phyloP scores from a whole-genome alignment of 1,140 invertebrate genomes.

The Caenorhabditis inopinata region DNA sequence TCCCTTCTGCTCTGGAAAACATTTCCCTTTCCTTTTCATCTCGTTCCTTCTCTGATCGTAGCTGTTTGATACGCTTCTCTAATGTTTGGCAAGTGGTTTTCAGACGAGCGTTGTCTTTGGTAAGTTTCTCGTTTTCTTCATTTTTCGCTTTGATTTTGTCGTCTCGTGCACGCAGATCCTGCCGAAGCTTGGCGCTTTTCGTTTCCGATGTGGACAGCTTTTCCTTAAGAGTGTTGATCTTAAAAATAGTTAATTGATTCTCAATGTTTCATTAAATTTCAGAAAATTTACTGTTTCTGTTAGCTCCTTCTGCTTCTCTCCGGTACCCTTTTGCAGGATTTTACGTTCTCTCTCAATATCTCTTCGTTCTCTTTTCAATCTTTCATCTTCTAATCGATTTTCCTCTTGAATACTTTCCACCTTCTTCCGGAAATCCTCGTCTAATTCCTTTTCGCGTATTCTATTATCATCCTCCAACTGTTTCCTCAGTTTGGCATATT shows the following conservation, averaged over 20 bases:
- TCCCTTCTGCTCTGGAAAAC: background rate
- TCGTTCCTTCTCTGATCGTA: background rate
- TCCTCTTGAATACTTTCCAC: background rate
- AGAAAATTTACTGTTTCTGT: background rate
- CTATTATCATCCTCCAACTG: background rate
- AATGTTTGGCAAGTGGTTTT: background rate
- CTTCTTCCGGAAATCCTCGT: background rate
- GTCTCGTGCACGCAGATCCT: background rate
- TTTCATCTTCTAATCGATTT: background rate
- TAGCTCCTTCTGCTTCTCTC: background rate
- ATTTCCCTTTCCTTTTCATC: conserved; percentile 4
- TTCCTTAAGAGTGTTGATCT: background rate
- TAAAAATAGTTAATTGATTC: background rate
- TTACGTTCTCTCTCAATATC: background rate
- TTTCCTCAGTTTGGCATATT: background rate
- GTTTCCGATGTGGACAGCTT: background rate
- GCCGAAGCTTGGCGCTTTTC: background rate
- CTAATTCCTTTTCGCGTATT: background rate
- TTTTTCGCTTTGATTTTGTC: background rate
- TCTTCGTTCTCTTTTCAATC: background rate
- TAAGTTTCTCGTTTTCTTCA: background rate
- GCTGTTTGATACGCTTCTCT: background rate
- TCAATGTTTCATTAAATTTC: background rate
- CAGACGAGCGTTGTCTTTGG: background rate
- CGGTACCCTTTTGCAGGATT: background rate